Conservation (phyloP, 2,113 vertebrate species). For the Merops nubicus region DNA sequence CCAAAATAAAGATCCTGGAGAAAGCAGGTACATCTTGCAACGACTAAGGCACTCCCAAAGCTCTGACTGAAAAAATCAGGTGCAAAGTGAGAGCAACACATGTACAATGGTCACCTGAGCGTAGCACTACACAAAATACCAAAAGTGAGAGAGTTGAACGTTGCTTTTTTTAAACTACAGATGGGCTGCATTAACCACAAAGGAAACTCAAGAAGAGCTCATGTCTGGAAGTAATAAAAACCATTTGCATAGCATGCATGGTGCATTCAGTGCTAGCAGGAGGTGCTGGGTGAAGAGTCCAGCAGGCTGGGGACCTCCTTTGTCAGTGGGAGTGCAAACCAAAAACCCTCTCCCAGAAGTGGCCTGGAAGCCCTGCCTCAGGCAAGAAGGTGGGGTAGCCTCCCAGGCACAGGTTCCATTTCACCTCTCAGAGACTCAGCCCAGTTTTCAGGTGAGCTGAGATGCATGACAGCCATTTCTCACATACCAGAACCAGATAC, state of each 20-base stretch:
- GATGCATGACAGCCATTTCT: neutral
- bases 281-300: neutral
- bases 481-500: neutral
- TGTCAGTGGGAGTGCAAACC: neutral
- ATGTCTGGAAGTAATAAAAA: neutral
- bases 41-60: neutral
- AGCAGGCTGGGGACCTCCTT: neutral
- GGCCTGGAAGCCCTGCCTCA: neutral
- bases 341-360: neutral
- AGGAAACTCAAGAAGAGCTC: neutral
- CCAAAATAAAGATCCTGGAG: neutral
- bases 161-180: neutral
- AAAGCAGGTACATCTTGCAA: neutral
- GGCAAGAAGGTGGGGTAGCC: neutral
- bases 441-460: neutral
- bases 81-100: neutral
- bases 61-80: neutral
- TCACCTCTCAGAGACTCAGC: neutral
- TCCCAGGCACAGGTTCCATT: neutral
- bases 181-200: conserved; percentile 7
- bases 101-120: neutral
- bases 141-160: neutral
- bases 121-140: neutral
- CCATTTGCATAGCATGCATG: neutral
- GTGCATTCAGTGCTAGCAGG: neutral